Conservation (phyloP, 1,140 invertebrate genomes). For the Drosophila mojavensis region DNA sequence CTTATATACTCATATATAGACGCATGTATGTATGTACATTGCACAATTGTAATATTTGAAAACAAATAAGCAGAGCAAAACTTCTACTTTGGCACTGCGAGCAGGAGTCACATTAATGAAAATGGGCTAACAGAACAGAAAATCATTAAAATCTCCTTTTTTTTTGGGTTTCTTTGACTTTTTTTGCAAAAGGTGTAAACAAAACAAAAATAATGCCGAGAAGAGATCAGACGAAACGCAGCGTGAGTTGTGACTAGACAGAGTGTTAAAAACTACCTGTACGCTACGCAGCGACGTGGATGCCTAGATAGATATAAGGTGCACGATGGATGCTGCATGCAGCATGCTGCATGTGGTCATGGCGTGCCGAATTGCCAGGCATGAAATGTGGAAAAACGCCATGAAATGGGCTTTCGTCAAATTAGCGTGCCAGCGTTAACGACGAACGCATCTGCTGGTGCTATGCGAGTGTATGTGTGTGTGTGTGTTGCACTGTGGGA, state of each 20-base stretch:
- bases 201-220: constrained; percentile 33
- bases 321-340: constrained; percentile 15
- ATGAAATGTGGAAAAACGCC: constrained; percentile 78
- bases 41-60: constrained; percentile 65
- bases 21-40: constrained; percentile 38
- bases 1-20: neutral
- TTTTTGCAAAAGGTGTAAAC: constrained; percentile 79
- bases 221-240: constrained; percentile 27
- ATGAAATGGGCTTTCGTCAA: constrained; percentile 81
- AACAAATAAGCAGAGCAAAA: constrained; percentile 66
- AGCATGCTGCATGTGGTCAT: constrained; percentile 27
- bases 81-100: neutral
- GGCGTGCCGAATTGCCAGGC: constrained; percentile 48
- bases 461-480: neutral
- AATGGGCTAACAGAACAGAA: constrained; percentile 44
- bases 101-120: constrained; percentile 13
- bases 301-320: constrained; percentile 25
- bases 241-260: constrained; percentile 40
- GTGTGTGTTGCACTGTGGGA: constrained; percentile 64
- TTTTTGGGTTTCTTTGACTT: constrained; percentile 54
- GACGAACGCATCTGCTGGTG: constrained; percentile 43
- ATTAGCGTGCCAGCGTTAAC: constrained; percentile 79
- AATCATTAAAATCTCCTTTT: constrained; percentile 47
- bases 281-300: constrained; percentile 38
- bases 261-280: constrained; percentile 79